Conservation (phyloP, 2,113 vertebrate species). For the Ia io region DNA sequence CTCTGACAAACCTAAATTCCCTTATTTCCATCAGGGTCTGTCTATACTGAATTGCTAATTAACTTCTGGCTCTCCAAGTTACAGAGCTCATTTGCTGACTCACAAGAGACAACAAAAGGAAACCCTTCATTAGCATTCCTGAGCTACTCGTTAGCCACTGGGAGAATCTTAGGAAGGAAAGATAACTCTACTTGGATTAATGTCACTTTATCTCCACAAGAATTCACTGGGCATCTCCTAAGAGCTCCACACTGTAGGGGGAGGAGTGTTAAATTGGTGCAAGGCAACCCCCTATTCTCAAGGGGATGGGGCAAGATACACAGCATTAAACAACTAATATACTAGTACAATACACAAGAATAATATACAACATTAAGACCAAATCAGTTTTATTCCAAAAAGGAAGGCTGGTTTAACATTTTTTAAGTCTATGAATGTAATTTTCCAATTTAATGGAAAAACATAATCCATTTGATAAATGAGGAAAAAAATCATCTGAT, state of each 20-base stretch:
- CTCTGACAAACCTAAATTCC: constrained; percentile 42
- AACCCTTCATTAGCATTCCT: constrained; percentile 67
- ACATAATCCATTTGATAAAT: not conserved
- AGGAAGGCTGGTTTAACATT: not conserved
- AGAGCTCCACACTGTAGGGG: not conserved
- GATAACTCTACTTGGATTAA: not conserved
- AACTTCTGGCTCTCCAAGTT: constrained; percentile 59
- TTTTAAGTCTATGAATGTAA: not conserved
- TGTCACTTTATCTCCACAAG: not conserved
- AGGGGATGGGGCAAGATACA: not conserved
- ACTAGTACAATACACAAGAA: not conserved
- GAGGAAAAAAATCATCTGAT: not conserved
- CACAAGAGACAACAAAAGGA: constrained; percentile 67
- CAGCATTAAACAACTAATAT: not conserved
- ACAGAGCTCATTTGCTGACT: constrained; percentile 64
- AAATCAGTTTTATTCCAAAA: not conserved
- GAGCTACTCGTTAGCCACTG: constrained; percentile 47
- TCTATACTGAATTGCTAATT: constrained; percentile 52
- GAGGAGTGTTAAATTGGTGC: not conserved
- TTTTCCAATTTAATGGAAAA: not conserved
- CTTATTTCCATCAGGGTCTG: constrained; percentile 55
- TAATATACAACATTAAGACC: not conserved
- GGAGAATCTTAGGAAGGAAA: constrained; percentile 33
- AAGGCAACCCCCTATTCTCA: not conserved
- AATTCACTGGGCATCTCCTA: not conserved